A percentile compares a stretch with the other conserved stretches of the same genome.
phyloP scores from a whole-genome alignment of 2,113 vertebrate species.

The Hemibagrus wyckioides region DNA sequence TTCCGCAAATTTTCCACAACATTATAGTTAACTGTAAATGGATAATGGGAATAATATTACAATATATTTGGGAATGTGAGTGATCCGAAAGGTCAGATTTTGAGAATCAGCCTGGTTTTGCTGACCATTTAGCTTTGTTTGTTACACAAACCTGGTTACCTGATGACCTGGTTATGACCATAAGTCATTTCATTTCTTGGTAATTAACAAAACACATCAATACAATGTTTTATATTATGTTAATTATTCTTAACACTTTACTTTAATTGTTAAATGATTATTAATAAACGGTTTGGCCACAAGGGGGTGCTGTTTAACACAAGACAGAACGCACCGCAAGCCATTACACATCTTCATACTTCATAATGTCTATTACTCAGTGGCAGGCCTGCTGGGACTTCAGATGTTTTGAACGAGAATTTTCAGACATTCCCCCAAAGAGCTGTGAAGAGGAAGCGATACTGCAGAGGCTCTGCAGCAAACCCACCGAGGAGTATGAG shows the following conservation, averaged over 20 bases:
- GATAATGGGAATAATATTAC: background rate
- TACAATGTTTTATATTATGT: background rate
- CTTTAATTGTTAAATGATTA: background rate
- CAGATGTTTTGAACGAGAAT: constrained; percentile 46
- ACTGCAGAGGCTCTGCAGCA: constrained; percentile 43
- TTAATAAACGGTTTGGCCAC: constrained; percentile 46
- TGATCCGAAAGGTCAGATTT: background rate
- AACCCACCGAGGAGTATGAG: background rate
- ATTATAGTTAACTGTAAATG: background rate
- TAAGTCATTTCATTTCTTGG: background rate
- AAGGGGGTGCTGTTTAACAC: constrained; percentile 52
- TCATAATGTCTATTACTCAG: constrained; percentile 17
- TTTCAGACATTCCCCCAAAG: constrained; percentile 39
- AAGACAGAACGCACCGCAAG: constrained; percentile 25
- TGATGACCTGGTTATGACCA: background rate
- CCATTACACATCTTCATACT: constrained; percentile 27
- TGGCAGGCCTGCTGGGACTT: constrained; percentile 27
- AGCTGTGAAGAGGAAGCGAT: constrained; percentile 7
- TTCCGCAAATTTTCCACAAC: too few relatives aligned
- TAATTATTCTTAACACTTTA: background rate
- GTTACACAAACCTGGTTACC: background rate
- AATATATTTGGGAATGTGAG: background rate
- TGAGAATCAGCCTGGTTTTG: background rate
- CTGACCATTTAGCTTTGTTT: background rate
- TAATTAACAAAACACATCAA: background rate